Conservation (phyloP, 2,888 invertebrate species). For the Caenorhabditis sp. region DNA sequence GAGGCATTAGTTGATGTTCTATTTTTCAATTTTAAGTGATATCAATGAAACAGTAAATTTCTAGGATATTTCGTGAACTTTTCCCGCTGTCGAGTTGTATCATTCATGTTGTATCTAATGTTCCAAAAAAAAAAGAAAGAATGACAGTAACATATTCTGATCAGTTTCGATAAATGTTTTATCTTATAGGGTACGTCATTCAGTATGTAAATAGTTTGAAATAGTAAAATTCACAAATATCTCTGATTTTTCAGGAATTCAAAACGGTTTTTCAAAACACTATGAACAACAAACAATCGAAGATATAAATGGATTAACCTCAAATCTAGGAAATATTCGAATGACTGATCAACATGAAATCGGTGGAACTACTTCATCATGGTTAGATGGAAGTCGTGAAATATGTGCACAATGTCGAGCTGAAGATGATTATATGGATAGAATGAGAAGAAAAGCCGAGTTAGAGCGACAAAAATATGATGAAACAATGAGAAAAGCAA, state of each 20-base stretch:
- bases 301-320: neutral
- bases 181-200: too few species aligned
- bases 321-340: conserved; percentile 35
- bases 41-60: too few species aligned
- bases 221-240: too few species aligned
- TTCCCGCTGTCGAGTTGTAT: too few species aligned
- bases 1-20: too few species aligned
- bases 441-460: conserved; percentile 35
- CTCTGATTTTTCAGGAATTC: neutral
- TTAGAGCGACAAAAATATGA: conserved; percentile 41
- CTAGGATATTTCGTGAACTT: too few species aligned
- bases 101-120: too few species aligned
- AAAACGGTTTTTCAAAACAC: neutral
- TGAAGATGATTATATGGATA: conserved; percentile 50
- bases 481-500: conserved; percentile 41
- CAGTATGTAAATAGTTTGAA: too few species aligned
- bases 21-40: too few species aligned
- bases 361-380: neutral
- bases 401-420: conserved; percentile 56
- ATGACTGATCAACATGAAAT: conserved; percentile 19
- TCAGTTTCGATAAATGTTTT: too few species aligned
- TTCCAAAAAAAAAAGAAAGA: too few species aligned
- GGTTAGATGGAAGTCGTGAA: conserved; percentile 35
- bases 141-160: too few species aligned
- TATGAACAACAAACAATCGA: neutral